Percentiles rank a stretch among this genome's conserved stretches.
Evolutionary conservation across 1,140 invertebrate genomes (phyloP).

Genomic region (Atta cephalotes): DNA sequence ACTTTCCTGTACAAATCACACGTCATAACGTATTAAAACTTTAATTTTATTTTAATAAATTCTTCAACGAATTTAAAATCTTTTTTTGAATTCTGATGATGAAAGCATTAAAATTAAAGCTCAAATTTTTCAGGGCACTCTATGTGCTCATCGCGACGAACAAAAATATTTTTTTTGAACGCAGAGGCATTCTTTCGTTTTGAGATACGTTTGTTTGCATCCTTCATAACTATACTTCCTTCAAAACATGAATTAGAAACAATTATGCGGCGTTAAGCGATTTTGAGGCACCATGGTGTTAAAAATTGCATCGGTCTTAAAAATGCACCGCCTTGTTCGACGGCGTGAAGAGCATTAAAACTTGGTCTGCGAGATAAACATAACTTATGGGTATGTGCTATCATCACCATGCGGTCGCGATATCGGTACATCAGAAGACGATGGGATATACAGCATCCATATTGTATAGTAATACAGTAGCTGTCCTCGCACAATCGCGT

Average conservation of each 20-base stretch:
- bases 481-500: constrained; percentile 46
- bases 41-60: constrained; percentile 14
- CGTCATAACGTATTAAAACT: not conserved
- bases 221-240: not conserved
- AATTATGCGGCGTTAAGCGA: constrained; percentile 54
- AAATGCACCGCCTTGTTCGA: constrained; percentile 17
- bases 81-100: not conserved
- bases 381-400: constrained; percentile 42
- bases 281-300: not conserved
- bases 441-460: not conserved
- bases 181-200: constrained; percentile 7
- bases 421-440: constrained; percentile 39
- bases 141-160: not conserved
- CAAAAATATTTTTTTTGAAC: not conserved
- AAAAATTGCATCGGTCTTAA: constrained; percentile 6
- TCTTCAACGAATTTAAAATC: not conserved
- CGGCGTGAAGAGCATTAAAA: constrained; percentile 26
- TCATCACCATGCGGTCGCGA: not conserved
- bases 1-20: not conserved
- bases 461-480: constrained; percentile 1
- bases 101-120: not conserved
- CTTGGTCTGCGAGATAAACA: constrained; percentile 19
- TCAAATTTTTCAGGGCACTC: not conserved
- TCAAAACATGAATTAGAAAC: not conserved
- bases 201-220: not conserved